Conservation (phyloP, 2,888 invertebrate species). For the Dusona sp. region DNA sequence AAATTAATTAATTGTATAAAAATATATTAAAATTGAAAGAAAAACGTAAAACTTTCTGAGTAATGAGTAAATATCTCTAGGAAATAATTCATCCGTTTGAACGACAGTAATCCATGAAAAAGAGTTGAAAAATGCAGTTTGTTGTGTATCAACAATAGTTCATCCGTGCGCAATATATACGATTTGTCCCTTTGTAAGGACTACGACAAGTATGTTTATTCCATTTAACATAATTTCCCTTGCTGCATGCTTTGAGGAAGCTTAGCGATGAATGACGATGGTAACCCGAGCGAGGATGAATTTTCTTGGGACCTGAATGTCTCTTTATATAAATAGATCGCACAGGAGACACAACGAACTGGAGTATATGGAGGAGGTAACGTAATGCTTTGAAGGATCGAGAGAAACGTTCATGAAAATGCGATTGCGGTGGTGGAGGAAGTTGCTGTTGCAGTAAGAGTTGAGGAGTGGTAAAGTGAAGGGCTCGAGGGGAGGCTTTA, state of each 20-base stretch:
- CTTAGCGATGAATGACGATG: background rate
- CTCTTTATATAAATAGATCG: background rate
- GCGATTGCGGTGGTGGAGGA: conserved; percentile 7
- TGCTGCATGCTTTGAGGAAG: background rate
- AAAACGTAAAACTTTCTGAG: background rate
- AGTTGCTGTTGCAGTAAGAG: conserved; percentile 7
- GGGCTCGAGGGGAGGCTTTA: background rate
- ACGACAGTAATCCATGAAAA: background rate
- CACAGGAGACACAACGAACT: background rate
- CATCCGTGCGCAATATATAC: background rate
- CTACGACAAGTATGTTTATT: background rate
- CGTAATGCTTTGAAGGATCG: background rate
- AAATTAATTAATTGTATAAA: too few species aligned
- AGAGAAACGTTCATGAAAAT: conserved; percentile 21
- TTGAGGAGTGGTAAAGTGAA: background rate
- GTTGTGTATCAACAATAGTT: background rate
- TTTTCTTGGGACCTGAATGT: background rate
- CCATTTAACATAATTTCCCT: conserved; percentile 6
- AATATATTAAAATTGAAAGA: background rate
- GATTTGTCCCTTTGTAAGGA: background rate
- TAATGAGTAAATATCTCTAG: background rate
- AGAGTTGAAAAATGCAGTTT: background rate
- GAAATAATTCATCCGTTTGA: background rate
- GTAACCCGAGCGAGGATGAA: background rate
- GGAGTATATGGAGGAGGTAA: background rate